Conservation (phyloP, 2,797 vertebrate species). For the Numenius phaeopus region DNA sequence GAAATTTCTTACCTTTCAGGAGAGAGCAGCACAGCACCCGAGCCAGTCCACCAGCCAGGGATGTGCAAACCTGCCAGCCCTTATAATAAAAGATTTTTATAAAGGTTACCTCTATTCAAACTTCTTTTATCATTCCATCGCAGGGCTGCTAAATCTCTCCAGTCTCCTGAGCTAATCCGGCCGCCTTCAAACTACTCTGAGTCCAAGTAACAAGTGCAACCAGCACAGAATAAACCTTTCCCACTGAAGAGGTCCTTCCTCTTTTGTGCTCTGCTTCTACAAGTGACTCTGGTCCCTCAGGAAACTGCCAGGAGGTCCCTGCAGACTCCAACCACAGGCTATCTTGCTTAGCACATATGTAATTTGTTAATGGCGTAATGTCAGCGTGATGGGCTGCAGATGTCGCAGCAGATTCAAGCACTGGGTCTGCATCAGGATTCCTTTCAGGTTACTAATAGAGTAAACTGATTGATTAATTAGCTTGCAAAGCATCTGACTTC, state of each 20-base stretch:
- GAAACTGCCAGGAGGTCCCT: neutral
- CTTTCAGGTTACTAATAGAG: neutral
- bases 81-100: accelerated
- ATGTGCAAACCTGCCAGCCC: neutral
- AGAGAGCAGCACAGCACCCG: neutral
- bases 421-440: neutral
- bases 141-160: accelerated
- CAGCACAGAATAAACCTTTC: neutral
- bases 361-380: neutral
- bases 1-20: neutral
- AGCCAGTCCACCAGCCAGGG: neutral
- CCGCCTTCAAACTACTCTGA: neutral
- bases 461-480: slow-evolving; percentile 23
- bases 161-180: accelerated
- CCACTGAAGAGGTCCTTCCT: accelerated
- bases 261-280: neutral
- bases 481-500: neutral
- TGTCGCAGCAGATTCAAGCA: neutral
- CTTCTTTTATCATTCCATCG: accelerated
- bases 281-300: accelerated
- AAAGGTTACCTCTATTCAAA: neutral
- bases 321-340: accelerated
- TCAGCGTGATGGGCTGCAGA: neutral
- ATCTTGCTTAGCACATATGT: neutral
- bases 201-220: neutral